Base-by-base conservation (phyloP, 2,888 invertebrate genomes). In the Euclidia mi region DNA sequence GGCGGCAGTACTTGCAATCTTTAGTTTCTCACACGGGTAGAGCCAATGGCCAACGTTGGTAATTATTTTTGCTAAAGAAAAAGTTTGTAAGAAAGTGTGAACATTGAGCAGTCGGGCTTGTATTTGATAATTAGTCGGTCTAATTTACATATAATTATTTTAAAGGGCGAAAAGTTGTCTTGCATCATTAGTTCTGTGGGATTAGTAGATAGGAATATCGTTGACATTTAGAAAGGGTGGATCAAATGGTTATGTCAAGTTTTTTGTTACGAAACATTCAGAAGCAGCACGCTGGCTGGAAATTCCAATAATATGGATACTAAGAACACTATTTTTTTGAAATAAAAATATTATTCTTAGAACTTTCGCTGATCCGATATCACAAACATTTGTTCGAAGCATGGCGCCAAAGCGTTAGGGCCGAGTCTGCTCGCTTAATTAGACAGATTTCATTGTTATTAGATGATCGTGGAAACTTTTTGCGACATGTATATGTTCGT, bases 11-110 rank as follows among this genome's bases (percentile, higher is more conserved):
- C n/a, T 41, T 45, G 62, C 69, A 56, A 53, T 71, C 57, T 61
- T 35, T 45, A 52, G 56, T 66, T 77, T 77, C 79, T 66, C 77
- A 77, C 75, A 70, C 41, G 50, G 57, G 14, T 34, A 57, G 48
- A 38, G 10, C 45, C 45, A 61, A 61, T 15, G 48, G 31, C 34
- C 37, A 46, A 49, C 28, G 45, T 49, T 61, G 41, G 53, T 38
- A 12, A 12, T 25, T 15, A 12, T 48, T 14, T 15, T 32, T 46
- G 32, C n/a, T 34, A 35, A 7, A 10, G 25, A 25, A 14, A n/a
- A 11, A 25, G 14, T 53, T 18, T 40, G 2, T 3, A 41, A 34
- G 44, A 63, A 61, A 41, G 34, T 44, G 32, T 43, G 34, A 15
- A 15, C 10, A 18, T 18, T 35, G n/a, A n/a, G n/a, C n/a, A n/a